Percentiles rank a stretch among this genome's conserved stretches.
Evolutionary conservation across 1,140 invertebrate species (phyloP).

Genomic region (Lordiphosa mommai): DNA sequence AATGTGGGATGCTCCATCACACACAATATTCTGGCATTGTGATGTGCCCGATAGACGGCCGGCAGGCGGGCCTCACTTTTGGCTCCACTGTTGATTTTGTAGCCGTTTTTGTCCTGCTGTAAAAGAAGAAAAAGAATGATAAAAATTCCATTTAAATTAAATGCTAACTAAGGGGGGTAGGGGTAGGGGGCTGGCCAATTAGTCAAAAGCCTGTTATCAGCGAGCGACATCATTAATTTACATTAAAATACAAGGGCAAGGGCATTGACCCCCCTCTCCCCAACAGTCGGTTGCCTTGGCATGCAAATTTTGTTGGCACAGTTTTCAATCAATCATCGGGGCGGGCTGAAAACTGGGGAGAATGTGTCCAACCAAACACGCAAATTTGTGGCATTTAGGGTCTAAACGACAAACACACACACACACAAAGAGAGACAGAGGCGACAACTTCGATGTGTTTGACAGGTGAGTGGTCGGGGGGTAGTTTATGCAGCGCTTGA

Average conservation of each 20-base stretch:
- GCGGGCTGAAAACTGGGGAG: conserved; percentile 9
- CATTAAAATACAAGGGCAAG: conserved; percentile 54
- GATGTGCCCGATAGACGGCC: conserved; percentile 85
- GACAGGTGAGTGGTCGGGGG: conserved; percentile 33
- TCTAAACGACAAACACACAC: conserved; percentile 52
- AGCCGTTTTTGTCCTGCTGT: conserved; percentile 74
- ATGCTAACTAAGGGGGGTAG: conserved; percentile 24
- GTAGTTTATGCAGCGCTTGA: conserved; percentile 47
- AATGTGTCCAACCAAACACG: conserved; percentile 48
- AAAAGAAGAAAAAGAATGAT: conserved; percentile 1
- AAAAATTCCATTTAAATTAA: conserved; percentile 51
- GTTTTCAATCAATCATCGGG: conserved; percentile 69
- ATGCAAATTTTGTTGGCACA: conserved; percentile 67
- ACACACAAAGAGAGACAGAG: conserved; percentile 3
- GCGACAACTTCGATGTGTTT: conserved; percentile 35
- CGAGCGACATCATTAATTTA: conserved; percentile 67
- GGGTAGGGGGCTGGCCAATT: conserved; percentile 40
- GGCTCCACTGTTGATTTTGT: conserved; percentile 81
- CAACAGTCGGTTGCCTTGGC: conserved; percentile 13
- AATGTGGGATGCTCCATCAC: conserved; percentile 86
- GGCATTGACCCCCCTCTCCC: conserved; percentile 9
- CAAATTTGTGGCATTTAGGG: conserved; percentile 73
- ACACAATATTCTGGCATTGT: conserved; percentile 88
- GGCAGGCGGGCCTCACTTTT: conserved; percentile 84
- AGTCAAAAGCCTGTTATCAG: conserved; percentile 63